Conservation (phyloP, 2,888 invertebrate genomes). For the Hymenopus coronatus region DNA sequence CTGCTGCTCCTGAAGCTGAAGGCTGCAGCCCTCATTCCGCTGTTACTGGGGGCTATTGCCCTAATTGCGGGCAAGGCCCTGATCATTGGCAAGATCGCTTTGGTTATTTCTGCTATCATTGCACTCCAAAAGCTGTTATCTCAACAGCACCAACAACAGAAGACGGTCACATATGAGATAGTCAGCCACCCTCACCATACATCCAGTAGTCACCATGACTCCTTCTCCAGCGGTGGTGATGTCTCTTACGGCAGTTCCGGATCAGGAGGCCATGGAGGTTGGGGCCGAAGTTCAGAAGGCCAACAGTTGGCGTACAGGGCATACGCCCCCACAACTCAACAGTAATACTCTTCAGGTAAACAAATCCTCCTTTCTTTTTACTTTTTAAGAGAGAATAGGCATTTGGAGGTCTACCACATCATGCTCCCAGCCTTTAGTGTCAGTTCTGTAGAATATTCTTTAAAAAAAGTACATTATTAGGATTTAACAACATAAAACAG, state of each 20-base stretch:
- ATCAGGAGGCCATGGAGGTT: constrained; percentile 59
- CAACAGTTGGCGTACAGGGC: constrained; percentile 78
- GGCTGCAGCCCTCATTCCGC: constrained; percentile 72
- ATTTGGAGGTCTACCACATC: no score
- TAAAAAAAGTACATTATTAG: no score
- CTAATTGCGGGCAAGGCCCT: constrained; percentile 83
- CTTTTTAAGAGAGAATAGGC: neutral
- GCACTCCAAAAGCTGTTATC: constrained; percentile 79
- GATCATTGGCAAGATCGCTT: constrained; percentile 78
- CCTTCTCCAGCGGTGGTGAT: constrained; percentile 50
- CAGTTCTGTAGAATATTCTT: no score
- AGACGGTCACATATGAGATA: constrained; percentile 85
- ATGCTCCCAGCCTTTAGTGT: no score
- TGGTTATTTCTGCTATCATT: constrained; percentile 78
- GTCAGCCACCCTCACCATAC: constrained; percentile 81
- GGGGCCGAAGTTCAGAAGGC: constrained; percentile 74
- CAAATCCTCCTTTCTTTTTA: neutral
- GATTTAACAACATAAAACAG: no score
- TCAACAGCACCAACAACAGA: constrained; percentile 67
- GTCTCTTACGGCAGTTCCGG: constrained; percentile 61
- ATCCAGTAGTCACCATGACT: constrained; percentile 60
- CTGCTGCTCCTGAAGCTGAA: constrained; percentile 74
- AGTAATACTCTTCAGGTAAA: neutral
- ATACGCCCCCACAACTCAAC: constrained; percentile 47
- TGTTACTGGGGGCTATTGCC: constrained; percentile 78